Base-by-base conservation (phyloP, 2,888 invertebrate genomes). In the Sepioteuthis lessoniana region DNA sequence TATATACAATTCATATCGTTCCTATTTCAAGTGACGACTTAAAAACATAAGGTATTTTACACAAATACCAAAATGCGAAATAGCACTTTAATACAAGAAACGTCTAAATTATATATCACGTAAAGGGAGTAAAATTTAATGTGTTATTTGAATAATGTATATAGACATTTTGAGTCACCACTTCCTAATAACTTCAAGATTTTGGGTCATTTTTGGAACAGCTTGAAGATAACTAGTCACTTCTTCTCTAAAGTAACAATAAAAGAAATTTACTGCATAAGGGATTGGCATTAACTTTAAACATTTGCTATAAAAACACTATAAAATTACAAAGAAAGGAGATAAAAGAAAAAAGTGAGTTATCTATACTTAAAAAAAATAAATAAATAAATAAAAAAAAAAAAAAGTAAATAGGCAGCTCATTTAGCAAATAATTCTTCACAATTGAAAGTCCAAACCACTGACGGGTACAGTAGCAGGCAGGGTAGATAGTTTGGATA, bases 371-470 rank as follows among this genome's bases (percentile, higher is more conserved):
- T 47, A 19, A 19, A 16, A 47, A 47, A 47, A 46, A 46, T 46
- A 10, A 46, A 46, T 10, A 46, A 46, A 10, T 46, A 8, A 46
- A 46, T 10, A 8, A 46, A 47, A 47, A 5, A 55, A 21, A 21
- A 55, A 55, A 55, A 55, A 21, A 21, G 13, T 25, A 31, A 76
- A 76, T 76, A n/a, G n/a, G 76, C 76, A 76, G 76, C 16, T 76
- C 76, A 60, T 60, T 60, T 60, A 76, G 76, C 10, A 76, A 76
- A 76, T n/a, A 76, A 76, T 76, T 76, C 76, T 76, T 76, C 76
- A 76, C 31, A 4, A 13, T 76, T 35, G 76, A 35, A 55, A 76
- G 19, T 76, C 13, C 76, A 76, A 76, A n/a, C 76, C 76, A 76
- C 76, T 76, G 76, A n/a, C n/a, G 35, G 19, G 76, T 16, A 76